Evolutionary conservation across 2,888 invertebrate species (phyloP), one percentile per base, ranked within the genome.

Genomic region (Drosophila stalkeri): DNA sequence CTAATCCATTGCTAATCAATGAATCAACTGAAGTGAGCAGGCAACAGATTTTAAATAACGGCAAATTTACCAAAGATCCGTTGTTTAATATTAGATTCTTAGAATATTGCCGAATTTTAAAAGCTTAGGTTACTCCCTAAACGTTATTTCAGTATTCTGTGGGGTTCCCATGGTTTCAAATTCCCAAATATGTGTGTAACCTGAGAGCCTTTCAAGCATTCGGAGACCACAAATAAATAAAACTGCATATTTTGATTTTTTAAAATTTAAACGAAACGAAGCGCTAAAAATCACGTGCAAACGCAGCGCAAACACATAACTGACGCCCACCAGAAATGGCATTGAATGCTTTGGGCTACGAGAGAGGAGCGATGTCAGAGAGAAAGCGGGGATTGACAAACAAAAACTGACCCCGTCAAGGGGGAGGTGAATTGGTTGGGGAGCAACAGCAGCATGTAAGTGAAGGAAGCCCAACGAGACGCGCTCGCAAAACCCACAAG

Each of bases 401-500:
- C 20, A 18, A 23, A 55, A 56, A 73, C 52, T 75, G 72, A 77
- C 69, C 76, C 60, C 41, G 54, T 37, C 46, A 33, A 20, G 41
- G n/a, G 27, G 18, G 39, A 54, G 54, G 37, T 16, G 54, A 9
- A 54, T 16, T 9, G 27, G 33, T 12, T 46, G 27, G 41, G 33
- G 52, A 27, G 55, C 27, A 66, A 52, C 7, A 27, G 44, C 44
- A 44, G 44, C 51, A 18, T 49, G 55, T 33, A 27, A 18, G 57
- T 18, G 18, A 44, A 37, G 46, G 33, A 62, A 57, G 31, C 64
- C 61, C 61, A 70, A 65, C 44, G 62, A 60, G 61, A 77, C 52
- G 49, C 56, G 49, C 61, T 44, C 54, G 59, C 70, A 60, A 77
- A 75, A 62, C 73, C 77, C 77, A 71, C 85, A 86, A 86, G 88